phyloP scores from a whole-genome alignment of 2,113 vertebrate species.

The Calyptomena viridis region DNA sequence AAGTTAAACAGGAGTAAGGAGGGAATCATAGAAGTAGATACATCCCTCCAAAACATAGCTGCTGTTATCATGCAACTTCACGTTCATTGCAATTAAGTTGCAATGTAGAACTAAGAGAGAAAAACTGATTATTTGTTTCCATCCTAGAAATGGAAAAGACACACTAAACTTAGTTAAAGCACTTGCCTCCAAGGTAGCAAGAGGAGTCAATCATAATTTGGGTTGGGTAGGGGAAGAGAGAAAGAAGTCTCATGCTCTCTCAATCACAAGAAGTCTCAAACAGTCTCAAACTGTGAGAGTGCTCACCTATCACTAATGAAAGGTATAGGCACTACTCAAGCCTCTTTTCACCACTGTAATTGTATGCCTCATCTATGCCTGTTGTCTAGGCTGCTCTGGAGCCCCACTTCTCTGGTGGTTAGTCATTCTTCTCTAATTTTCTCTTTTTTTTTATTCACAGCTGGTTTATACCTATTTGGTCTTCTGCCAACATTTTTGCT shows the following conservation, averaged over 20 bases:
- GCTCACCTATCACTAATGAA: not conserved
- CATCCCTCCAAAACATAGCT: not conserved
- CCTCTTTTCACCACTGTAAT: not conserved
- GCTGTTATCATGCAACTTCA: not conserved
- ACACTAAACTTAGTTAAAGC: not conserved
- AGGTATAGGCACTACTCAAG: not conserved
- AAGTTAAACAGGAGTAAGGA: not conserved
- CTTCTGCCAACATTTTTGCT: not conserved
- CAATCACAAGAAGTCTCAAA: not conserved
- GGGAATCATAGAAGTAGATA: not conserved
- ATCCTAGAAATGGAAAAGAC: not conserved
- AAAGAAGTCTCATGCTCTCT: not conserved
- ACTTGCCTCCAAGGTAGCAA: not conserved
- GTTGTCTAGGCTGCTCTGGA: not conserved
- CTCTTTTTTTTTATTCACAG: not conserved
- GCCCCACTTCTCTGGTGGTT: not conserved
- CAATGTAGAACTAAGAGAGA: not conserved
- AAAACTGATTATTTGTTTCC: not conserved
- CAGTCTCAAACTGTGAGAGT: not conserved
- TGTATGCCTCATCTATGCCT: not conserved
- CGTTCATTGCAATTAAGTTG: not conserved
- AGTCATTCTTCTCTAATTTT: not conserved
- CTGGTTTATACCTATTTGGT: not conserved
- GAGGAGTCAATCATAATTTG: not conserved
- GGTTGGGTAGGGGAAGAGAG: not conserved